A percentile compares a stretch with the other conserved stretches of the same genome.
Evolutionary conservation across 2,113 vertebrate species (phyloP).

Genomic region (Elephas maximus): DNA sequence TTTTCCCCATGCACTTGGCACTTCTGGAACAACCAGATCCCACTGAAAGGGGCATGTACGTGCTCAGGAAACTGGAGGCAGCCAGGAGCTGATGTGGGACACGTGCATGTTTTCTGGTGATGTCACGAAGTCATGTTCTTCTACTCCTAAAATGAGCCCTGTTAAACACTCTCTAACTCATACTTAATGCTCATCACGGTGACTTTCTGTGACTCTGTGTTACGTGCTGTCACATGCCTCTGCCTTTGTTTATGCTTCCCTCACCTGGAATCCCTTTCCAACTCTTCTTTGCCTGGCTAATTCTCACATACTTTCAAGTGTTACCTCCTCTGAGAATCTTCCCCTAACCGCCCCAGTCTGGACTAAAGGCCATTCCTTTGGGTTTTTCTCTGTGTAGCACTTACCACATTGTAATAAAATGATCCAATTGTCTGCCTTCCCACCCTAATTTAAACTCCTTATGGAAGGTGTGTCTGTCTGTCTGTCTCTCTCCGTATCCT

Average conservation of each 20-base stretch:
- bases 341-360: background rate
- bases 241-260: background rate
- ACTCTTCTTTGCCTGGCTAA: background rate
- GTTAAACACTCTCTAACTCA: background rate
- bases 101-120: background rate
- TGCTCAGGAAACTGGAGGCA: background rate
- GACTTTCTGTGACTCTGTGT: background rate
- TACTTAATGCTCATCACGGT: background rate
- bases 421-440: background rate
- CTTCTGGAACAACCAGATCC: background rate
- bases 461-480: background rate
- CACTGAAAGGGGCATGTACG: background rate
- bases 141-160: background rate
- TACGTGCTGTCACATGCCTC: background rate
- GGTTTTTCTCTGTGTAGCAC: background rate
- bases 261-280: background rate
- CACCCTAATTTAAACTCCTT: background rate
- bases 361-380: background rate
- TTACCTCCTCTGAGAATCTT: background rate
- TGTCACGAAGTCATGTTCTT: background rate
- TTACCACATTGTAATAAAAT: background rate
- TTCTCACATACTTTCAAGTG: background rate
- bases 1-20: background rate
- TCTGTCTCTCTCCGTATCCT: background rate
- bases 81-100: background rate